Evolutionary conservation across 2,888 invertebrate genomes (phyloP).

Genomic region (Netelia inedita): DNA sequence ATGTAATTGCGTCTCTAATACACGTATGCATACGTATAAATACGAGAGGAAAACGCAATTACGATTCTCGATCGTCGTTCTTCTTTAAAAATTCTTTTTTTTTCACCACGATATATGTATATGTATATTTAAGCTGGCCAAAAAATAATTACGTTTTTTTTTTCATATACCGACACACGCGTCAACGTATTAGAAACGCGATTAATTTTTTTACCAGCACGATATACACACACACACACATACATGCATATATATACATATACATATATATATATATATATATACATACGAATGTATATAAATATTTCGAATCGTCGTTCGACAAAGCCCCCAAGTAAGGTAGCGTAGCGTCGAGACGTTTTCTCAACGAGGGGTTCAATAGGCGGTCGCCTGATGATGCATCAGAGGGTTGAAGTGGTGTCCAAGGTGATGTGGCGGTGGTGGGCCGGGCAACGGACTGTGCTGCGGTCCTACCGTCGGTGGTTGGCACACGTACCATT

Average conservation of each 20-base stretch:
- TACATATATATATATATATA: too few species aligned
- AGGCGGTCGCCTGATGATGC: slow-evolving; percentile 87
- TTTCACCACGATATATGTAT: neutral
- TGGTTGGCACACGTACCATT: slow-evolving; percentile 94
- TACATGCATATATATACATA: too few species aligned
- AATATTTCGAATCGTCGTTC: too few species aligned
- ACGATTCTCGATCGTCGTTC: neutral
- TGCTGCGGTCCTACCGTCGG: slow-evolving; percentile 86
- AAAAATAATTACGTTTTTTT: neutral
- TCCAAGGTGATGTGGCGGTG: slow-evolving; percentile 89
- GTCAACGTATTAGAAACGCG: neutral
- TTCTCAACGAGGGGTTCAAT: slow-evolving; percentile 74
- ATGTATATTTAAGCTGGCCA: neutral
- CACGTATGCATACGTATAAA: too few species aligned
- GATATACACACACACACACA: too few species aligned
- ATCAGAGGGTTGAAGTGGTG: slow-evolving; percentile 87
- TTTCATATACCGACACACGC: too few species aligned
- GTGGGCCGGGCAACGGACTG: slow-evolving; percentile 89
- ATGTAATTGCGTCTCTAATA: too few species aligned
- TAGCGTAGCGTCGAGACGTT: too few species aligned
- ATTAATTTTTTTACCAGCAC: too few species aligned
- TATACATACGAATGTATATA: too few species aligned
- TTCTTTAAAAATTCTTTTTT: neutral
- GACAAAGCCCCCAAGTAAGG: too few species aligned
- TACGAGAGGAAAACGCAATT: too few species aligned